Conservation (phyloP, 1,140 invertebrate species). For the Drosophila kurseongensis region DNA sequence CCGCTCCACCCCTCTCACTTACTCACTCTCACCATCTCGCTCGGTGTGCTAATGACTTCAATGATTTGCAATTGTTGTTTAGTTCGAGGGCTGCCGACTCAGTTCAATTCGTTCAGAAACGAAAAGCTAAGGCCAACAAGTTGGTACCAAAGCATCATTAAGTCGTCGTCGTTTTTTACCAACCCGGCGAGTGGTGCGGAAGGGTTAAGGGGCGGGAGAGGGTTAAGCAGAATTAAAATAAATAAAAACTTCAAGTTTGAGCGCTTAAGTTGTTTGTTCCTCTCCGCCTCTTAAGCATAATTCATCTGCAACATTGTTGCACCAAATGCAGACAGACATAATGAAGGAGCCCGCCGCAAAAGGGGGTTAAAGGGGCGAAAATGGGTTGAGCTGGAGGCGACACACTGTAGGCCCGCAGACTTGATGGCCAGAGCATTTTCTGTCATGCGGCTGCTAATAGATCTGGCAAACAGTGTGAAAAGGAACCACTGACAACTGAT, state of each 20-base stretch:
- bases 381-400: neutral
- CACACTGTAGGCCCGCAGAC: neutral
- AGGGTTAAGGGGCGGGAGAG: conserved; percentile 23
- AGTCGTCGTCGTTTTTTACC: conserved; percentile 25
- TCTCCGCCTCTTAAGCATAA: conserved; percentile 71
- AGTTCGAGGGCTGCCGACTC: conserved; percentile 13
- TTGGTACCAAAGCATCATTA: conserved; percentile 54
- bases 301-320: conserved; percentile 77
- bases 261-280: conserved; percentile 80
- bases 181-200: neutral
- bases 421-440: conserved; percentile 54
- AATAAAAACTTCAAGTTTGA: conserved; percentile 78
- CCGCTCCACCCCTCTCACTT: neutral
- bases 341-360: conserved; percentile 45
- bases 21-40: neutral
- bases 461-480: conserved; percentile 69
- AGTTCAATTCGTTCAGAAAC: conserved; percentile 14
- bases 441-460: conserved; percentile 67
- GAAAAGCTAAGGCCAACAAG: conserved; percentile 15
- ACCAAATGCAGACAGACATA: conserved; percentile 61
- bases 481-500: conserved; percentile 37
- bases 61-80: conserved; percentile 46
- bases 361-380: neutral
- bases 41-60: conserved; percentile 41
- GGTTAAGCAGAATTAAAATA: conserved; percentile 68